These are phyloP conservation scores for Tetragnatha versicolor DNA, from an alignment of 1,140 invertebrate genomes.

Conservation along the genomic window DNA sequence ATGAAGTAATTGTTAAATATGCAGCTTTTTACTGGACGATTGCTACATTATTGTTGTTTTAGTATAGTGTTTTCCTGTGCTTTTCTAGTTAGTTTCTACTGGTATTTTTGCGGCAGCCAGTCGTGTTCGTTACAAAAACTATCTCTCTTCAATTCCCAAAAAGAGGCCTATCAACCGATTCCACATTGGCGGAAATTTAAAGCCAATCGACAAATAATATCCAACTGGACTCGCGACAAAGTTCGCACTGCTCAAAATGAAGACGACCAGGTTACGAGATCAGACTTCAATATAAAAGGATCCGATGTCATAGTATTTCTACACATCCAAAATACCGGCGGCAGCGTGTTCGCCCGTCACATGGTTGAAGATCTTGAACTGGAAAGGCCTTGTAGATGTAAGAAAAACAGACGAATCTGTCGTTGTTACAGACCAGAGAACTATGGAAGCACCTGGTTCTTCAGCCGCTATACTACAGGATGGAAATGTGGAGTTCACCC, in stretches of 20 bases:
- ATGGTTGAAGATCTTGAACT: conserved; percentile 63
- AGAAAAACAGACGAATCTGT: conserved; percentile 50
- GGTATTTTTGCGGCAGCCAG: conserved; percentile 29
- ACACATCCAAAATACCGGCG: conserved; percentile 67
- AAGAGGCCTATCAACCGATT: not conserved
- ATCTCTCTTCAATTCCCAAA: not conserved
- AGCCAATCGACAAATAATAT: conserved; percentile 32
- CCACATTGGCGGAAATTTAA: conserved; percentile 31
- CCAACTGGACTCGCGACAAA: conserved; percentile 9
- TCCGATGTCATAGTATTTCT: conserved; percentile 65
- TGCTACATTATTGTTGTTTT: conserved; percentile 3
- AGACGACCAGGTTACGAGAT: conserved; percentile 12
- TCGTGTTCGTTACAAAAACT: conserved; percentile 12
- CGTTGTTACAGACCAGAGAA: conserved; percentile 53
- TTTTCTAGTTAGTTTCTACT: conserved; percentile 6
- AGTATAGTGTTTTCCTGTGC: conserved; percentile 12
- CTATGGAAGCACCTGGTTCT: conserved; percentile 62
- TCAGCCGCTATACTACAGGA: conserved; percentile 66
- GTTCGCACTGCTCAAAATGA: not conserved
- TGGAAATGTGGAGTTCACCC: conserved; percentile 67
- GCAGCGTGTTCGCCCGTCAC: conserved; percentile 64
- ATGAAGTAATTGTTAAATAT: conserved; percentile 15
- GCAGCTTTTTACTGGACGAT: conserved; percentile 22
- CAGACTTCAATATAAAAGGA: conserved; percentile 51
- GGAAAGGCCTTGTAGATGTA: conserved; percentile 54